Conservation (phyloP, 1,140 invertebrate species). For the Bilobella aurantiaca region DNA sequence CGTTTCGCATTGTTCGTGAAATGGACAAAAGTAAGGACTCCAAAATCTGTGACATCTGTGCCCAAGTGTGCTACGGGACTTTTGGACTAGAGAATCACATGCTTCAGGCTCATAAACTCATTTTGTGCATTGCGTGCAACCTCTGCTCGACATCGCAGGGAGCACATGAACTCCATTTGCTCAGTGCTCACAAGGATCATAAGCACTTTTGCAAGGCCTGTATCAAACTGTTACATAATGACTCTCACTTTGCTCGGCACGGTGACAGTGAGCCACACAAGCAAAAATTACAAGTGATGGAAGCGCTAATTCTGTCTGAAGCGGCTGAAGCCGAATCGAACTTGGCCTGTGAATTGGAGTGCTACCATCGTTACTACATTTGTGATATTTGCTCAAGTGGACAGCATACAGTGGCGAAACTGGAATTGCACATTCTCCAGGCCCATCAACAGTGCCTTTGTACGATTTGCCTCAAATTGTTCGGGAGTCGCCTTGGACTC, state of each 20-base stretch:
- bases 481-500: not conserved
- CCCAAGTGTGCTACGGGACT: not conserved
- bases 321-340: not conserved
- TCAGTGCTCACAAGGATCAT: not conserved
- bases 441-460: not conserved
- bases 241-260: not conserved
- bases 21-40: too few relatives aligned
- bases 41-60: not conserved
- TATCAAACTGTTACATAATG: not conserved
- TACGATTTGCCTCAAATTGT: not conserved
- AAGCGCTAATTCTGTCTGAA: too few relatives aligned
- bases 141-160: not conserved
- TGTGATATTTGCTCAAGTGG: not conserved
- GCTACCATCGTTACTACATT: not conserved
- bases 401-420: not conserved
- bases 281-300: too few relatives aligned
- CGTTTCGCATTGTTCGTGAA: too few relatives aligned
- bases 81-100: conserved; percentile 4
- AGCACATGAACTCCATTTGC: not conserved
- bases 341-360: too few relatives aligned
- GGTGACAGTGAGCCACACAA: not conserved
- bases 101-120: not conserved
- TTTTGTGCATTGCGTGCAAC: not conserved
- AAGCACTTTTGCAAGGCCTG: not conserved
- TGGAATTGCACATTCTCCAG: not conserved